Conservation (phyloP, 1,140 invertebrate species). For the Paracyclopina nana region DNA sequence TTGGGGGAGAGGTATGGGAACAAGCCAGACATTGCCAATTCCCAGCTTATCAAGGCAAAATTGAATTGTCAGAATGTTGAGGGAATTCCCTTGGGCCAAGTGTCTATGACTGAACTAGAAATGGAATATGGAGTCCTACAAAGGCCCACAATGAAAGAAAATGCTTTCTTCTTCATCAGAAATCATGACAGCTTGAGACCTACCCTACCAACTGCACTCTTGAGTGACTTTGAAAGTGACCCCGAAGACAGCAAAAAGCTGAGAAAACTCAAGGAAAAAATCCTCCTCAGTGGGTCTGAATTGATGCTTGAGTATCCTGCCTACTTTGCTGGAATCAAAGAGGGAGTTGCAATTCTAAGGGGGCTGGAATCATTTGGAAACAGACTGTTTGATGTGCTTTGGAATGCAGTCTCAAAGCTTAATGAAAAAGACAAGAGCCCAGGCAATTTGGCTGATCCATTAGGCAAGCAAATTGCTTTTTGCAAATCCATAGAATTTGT, state of each 20-base stretch:
- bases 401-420: background rate
- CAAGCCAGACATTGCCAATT: background rate
- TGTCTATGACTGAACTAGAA: background rate
- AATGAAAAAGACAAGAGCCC: background rate
- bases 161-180: too few species aligned
- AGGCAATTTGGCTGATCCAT: too few species aligned
- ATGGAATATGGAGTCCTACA: constrained; percentile 1
- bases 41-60: constrained; percentile 1
- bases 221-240: too few species aligned
- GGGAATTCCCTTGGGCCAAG: too few species aligned
- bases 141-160: too few species aligned
- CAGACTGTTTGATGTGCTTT: background rate
- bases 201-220: too few species aligned
- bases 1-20: constrained; percentile 1
- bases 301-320: background rate
- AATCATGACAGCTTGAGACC: too few species aligned
- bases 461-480: too few species aligned
- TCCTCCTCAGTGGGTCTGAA: background rate
- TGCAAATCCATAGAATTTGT: too few species aligned
- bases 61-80: too few species aligned
- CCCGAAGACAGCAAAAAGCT: background rate
- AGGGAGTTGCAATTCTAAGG: background rate
- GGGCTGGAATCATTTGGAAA: constrained; percentile 2
- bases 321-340: too few species aligned
- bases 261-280: background rate